Percentiles rank a stretch among this genome's conserved stretches.
Conservation (phyloP, 2,113 vertebrate species). For the Elaphurus davidianus region DNA sequence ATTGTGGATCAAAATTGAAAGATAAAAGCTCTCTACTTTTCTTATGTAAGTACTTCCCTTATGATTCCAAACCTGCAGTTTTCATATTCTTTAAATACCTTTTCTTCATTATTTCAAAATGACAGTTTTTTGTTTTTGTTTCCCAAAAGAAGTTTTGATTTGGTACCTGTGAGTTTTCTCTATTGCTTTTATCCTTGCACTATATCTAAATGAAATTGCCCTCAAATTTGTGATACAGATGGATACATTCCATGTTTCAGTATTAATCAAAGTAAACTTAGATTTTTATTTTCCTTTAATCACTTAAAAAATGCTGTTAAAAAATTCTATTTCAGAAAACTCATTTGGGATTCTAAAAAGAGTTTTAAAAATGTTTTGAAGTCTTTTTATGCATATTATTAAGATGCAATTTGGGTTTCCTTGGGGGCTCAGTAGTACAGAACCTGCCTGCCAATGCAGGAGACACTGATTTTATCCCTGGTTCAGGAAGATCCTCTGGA, state of each 20-base stretch:
- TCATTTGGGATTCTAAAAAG: neutral
- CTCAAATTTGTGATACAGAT: neutral
- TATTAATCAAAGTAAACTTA: neutral
- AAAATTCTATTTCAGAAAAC: neutral
- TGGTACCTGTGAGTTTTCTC: neutral
- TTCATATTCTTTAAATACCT: neutral
- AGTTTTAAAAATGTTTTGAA: neutral
- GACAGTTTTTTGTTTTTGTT: neutral
- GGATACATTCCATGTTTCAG: neutral
- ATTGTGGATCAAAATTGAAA: neutral
- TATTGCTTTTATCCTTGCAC: too few species aligned
- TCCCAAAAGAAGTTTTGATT: neutral
- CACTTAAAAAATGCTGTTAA: neutral
- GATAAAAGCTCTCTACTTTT: neutral
- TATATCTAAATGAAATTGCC: neutral
- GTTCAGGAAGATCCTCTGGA: neutral
- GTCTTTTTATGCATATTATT: neutral
- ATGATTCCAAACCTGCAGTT: accelerated
- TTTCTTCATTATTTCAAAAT: neutral
- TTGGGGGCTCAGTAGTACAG: neutral
- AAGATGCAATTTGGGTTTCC: neutral
- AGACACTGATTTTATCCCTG: neutral
- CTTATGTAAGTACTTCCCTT: neutral
- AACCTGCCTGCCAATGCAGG: neutral
- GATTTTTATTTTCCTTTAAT: neutral